These are phyloP conservation scores for Campoplex nolae DNA, from an alignment of 2,888 invertebrate species.

Conservation along the genomic window DNA sequence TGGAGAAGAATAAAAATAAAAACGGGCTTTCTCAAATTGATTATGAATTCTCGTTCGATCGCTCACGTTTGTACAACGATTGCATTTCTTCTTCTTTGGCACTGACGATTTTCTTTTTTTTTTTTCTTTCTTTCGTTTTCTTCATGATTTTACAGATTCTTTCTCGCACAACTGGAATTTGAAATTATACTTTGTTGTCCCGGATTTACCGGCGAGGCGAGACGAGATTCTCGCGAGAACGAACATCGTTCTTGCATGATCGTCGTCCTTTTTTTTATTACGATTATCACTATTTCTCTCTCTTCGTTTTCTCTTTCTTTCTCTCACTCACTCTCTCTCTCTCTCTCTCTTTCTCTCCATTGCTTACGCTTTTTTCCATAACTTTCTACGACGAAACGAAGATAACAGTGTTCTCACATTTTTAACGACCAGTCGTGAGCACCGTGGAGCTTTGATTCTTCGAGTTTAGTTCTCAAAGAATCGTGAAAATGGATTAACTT, in stretches of 20 bases:
- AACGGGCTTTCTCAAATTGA: conserved; percentile 18
- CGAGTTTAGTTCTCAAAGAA: neutral
- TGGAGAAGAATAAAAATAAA: conserved; percentile 46
- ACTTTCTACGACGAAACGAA: neutral
- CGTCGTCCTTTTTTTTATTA: conserved; percentile 12
- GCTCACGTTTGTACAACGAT: conserved; percentile 38
- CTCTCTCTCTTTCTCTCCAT: neutral
- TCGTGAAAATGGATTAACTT: neutral
- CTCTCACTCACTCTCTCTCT: too few species aligned
- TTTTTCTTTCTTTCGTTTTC: conserved; percentile 28
- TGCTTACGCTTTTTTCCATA: neutral
- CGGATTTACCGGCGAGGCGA: conserved; percentile 8
- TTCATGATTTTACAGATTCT: neutral
- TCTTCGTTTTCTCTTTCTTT: too few species aligned
- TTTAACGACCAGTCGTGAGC: conserved; percentile 16
- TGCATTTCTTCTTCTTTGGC: conserved; percentile 70
- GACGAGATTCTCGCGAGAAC: conserved; percentile 9
- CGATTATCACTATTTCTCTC: neutral
- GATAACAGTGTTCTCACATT: neutral
- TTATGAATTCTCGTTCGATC: conserved; percentile 42
- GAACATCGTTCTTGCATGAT: conserved; percentile 3
- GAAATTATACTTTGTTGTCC: neutral
- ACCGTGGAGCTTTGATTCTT: conserved; percentile 19
- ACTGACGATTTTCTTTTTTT: conserved; percentile 63
- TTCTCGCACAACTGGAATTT: conserved; percentile 34